These are phyloP conservation scores for Passer domesticus DNA, from an alignment of 2,113 vertebrate genomes.

Conservation along the genomic window DNA sequence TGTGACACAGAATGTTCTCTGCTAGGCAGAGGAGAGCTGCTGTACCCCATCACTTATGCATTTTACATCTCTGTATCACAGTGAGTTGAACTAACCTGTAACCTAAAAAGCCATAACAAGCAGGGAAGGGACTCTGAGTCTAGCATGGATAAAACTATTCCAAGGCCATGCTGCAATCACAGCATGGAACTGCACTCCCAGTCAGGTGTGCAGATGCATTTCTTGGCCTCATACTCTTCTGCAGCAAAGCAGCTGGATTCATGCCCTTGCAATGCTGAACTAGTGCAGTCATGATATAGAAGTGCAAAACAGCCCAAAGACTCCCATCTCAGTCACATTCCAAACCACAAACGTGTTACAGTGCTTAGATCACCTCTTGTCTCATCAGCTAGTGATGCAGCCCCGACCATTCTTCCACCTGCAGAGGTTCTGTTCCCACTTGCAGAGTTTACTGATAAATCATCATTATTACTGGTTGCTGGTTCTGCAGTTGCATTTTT, in stretches of 20 bases:
- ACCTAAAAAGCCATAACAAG: neutral
- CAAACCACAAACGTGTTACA: neutral
- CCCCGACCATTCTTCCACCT: neutral
- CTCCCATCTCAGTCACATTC: neutral
- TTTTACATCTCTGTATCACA: neutral
- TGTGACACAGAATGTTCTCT: fast-evolving
- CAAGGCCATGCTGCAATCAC: neutral
- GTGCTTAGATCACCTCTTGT: neutral
- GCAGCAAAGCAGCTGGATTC: neutral
- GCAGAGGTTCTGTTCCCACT: neutral
- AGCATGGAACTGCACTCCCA: neutral
- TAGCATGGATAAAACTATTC: neutral
- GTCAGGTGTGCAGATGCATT: neutral
- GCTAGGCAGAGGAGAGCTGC: neutral
- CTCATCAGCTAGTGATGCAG: fast-evolving
- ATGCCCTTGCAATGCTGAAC: neutral
- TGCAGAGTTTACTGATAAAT: neutral
- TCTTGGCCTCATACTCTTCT: neutral
- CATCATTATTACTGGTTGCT: neutral
- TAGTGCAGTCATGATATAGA: neutral
- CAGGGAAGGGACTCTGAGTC: neutral
- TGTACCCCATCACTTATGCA: fast-evolving
- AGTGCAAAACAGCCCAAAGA: neutral
- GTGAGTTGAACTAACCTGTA: neutral
- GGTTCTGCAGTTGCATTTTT: neutral